Evolutionary conservation across 2,797 vertebrate species (phyloP).

Genomic region (Melanotaenia nigrans): DNA sequence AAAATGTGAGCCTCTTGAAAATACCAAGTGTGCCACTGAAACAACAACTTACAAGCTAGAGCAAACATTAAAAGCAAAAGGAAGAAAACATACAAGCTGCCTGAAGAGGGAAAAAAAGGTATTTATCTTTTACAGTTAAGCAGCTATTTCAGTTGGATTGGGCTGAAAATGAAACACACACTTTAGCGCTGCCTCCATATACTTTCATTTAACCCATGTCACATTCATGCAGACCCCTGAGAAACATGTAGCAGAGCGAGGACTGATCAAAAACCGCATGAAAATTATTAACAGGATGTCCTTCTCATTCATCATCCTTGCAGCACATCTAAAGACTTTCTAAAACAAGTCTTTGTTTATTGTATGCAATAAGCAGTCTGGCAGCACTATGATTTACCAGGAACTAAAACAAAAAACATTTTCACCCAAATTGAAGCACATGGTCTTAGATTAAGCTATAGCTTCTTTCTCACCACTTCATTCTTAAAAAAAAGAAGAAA

Average conservation of each 20-base stretch:
- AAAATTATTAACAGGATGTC: conserved; percentile 21
- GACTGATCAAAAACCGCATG: conserved; percentile 47
- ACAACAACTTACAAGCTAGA: neutral
- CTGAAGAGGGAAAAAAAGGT: conserved; percentile 6
- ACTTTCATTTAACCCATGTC: neutral
- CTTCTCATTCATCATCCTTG: neutral
- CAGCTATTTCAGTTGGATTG: conserved; percentile 50
- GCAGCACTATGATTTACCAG: conserved; percentile 62
- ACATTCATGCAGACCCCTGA: conserved; percentile 30
- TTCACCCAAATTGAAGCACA: conserved; percentile 77
- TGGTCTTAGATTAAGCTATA: conserved; percentile 75
- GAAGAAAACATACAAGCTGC: neutral
- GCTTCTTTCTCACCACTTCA: conserved; percentile 59
- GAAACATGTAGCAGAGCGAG: neutral
- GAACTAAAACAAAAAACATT: conserved; percentile 53
- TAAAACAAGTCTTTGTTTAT: conserved; percentile 67
- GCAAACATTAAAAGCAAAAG: conserved; percentile 37
- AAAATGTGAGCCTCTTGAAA: conserved; percentile 40
- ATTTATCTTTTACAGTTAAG: conserved; percentile 16
- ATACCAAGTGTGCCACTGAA: conserved; percentile 43
- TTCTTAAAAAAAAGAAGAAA: conserved; percentile 62
- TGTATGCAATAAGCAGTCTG: conserved; percentile 48
- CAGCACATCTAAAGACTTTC: neutral
- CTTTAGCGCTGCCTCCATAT: neutral
- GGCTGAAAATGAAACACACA: neutral